These are phyloP conservation scores for Dromiciops gliroides DNA, from an alignment of 2,113 vertebrate species.

Conservation along the genomic window DNA sequence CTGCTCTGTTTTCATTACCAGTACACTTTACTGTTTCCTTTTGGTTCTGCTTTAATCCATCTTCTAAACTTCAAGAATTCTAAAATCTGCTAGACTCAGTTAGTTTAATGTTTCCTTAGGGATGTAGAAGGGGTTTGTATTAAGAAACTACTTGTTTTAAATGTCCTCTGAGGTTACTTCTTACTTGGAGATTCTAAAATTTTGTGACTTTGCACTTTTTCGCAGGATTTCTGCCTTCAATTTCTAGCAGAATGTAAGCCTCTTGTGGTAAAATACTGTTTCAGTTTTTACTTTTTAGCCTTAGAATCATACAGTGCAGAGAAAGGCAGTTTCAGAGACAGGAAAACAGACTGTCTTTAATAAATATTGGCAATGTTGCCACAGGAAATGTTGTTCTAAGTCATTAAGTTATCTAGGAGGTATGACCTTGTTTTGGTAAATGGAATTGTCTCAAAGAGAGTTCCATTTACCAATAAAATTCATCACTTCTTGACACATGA, in stretches of 20 bases:
- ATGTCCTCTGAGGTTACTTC: not conserved
- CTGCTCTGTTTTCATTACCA: not conserved
- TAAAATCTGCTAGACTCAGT: not conserved
- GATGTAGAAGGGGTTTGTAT: not conserved
- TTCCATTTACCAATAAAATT: not conserved
- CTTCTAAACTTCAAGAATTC: conserved; percentile 6
- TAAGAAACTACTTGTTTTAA: not conserved
- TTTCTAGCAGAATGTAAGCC: not conserved
- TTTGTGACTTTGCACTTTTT: not conserved
- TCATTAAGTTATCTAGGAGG: not conserved
- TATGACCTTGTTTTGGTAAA: not conserved
- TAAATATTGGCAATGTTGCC: not conserved
- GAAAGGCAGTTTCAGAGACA: not conserved
- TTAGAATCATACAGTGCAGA: not conserved
- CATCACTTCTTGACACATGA: not conserved
- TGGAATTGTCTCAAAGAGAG: not conserved
- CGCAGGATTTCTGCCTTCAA: not conserved
- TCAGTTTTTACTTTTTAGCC: not conserved
- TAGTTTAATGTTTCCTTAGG: not conserved
- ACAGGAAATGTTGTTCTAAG: not conserved
- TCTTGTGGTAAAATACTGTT: not conserved
- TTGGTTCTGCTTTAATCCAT: conserved; percentile 23
- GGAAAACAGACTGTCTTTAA: not conserved
- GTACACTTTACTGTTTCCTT: not conserved
- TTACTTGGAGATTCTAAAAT: not conserved